Base-by-base conservation (phyloP, 2,797 vertebrate species). In the Sebastes wilsoni region DNA sequence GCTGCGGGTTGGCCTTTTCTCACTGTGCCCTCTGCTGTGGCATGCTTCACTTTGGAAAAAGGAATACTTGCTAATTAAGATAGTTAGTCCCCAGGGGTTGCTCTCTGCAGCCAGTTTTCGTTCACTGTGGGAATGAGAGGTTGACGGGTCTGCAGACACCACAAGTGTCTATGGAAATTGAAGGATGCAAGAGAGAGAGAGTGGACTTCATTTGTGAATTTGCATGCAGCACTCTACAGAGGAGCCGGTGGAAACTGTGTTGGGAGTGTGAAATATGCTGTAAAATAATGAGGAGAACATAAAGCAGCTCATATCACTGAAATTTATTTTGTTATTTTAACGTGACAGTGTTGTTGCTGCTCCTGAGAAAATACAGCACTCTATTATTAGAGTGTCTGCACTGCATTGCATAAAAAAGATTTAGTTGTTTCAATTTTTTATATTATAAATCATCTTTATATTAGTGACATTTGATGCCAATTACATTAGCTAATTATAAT, bases 1-100 rank as follows among this genome's bases (percentile, higher is more conserved):
- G 23, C 85, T 79, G 83, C 38, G 11, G 73, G 74, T 85, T 77
- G 76, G 72, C 70, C 62, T 88, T 84, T 82, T 72, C 81, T 85
- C 70, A 58, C 77, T 46, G 16, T 80, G 66, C 56, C 58, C 82
- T 86, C 83, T 69, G 72, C 61, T 71, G 80, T 74, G 70, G 28
- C 70, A 65, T 56, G 62, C 69, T 72, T 81, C 56, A 55, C 60
- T 82, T 71, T 70, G 49, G 16, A 87, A 81, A 74, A 78, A 80
- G 77, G 69, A 82, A 81, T 67, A 76, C 79, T 80, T 36, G 72
- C 82, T 88, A 88, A 88, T 89, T 90, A 88, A 86, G 81, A 77
- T 69, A 66, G 72, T 77, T 77, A 52, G 28, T 75, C 77, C 77
- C 64, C 59, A 27, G 83, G 82, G 85, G 66, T 77, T 78, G 46